Evolutionary conservation across 2,797 vertebrate species (phyloP).

Genomic region (Phalanger gymnotis): DNA sequence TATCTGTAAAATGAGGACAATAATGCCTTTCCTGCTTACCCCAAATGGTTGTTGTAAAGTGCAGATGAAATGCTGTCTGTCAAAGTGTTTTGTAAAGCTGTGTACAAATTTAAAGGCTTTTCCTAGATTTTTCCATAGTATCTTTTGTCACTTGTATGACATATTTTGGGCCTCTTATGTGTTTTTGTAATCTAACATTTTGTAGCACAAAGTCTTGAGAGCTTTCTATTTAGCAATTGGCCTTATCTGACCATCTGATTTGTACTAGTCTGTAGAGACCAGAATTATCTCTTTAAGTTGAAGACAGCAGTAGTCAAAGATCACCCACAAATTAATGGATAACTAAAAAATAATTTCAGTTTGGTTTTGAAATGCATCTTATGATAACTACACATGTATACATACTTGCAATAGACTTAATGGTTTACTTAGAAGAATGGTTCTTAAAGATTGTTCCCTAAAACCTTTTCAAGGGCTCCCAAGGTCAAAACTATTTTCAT

Average conservation of each 20-base stretch:
- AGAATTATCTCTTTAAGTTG: background rate
- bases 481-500: background rate
- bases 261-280: background rate
- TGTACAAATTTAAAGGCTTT: background rate
- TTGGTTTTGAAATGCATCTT: background rate
- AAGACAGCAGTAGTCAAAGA: background rate
- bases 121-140: background rate
- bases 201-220: background rate
- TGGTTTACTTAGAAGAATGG: background rate
- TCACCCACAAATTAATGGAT: background rate
- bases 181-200: background rate
- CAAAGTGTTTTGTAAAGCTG: background rate
- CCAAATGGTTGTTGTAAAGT: background rate
- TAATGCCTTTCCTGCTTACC: background rate
- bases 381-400: background rate
- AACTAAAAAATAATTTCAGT: background rate
- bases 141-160: background rate
- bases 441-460: background rate
- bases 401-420: background rate
- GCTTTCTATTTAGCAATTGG: background rate
- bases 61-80: background rate
- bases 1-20: background rate
- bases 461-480: background rate
- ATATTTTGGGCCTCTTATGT: background rate
- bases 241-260: background rate